phyloP scores from a whole-genome alignment of 2,113 vertebrate genomes.

The Rhea pennata region DNA sequence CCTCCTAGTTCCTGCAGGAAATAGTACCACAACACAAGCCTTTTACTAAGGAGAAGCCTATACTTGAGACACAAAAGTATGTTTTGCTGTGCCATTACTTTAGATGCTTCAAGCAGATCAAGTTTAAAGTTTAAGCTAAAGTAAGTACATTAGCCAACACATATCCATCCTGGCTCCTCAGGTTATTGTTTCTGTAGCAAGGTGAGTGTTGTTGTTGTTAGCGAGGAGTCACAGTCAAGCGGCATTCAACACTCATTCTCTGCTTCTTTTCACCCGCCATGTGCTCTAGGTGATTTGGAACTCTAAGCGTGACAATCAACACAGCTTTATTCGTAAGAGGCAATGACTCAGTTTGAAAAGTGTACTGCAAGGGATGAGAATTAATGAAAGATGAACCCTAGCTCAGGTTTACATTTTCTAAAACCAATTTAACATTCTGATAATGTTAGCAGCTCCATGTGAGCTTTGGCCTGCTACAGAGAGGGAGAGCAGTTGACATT shows the following conservation, averaged over 20 bases:
- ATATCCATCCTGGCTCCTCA: background rate
- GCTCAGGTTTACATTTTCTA: background rate
- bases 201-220: background rate
- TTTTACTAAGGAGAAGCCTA: fast-evolving
- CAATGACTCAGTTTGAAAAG: background rate
- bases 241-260: background rate
- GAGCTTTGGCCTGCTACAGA: background rate
- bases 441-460: background rate
- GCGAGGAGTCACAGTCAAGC: background rate
- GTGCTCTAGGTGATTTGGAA: background rate
- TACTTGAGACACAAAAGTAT: background rate
- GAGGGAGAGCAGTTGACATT: background rate
- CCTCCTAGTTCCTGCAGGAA: background rate
- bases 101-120: background rate
- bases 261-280: background rate
- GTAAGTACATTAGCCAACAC: background rate
- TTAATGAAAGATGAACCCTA: background rate
- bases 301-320: background rate
- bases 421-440: background rate
- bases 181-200: background rate
- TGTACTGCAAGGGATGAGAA: background rate
- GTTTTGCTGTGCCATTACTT: background rate
- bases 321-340: background rate
- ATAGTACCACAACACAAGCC: background rate
- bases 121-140: background rate